A percentile compares a stretch with the other conserved stretches of the same genome.
Evolutionary conservation across 2,113 vertebrate genomes (phyloP).

Genomic region (Ivindomyrus marchei): DNA sequence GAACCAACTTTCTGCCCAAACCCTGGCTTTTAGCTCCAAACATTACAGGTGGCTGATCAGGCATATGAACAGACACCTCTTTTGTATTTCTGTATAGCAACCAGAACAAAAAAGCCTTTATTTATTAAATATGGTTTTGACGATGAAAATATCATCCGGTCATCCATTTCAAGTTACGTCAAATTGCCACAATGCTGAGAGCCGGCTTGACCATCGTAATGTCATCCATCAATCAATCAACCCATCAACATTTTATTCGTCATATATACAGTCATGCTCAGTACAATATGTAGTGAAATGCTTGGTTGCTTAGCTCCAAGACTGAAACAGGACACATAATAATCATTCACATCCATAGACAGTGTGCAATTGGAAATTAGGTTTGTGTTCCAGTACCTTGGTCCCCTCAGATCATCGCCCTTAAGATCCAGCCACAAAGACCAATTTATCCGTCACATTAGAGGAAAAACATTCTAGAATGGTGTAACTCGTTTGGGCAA

Average conservation of each 20-base stretch:
- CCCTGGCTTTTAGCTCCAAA: not conserved
- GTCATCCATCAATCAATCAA: not conserved
- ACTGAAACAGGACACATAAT: not conserved
- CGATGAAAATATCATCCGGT: not conserved
- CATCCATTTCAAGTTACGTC: not conserved
- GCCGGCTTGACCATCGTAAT: not conserved
- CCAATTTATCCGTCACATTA: not conserved
- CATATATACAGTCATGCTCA: not conserved
- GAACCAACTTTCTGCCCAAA: not conserved
- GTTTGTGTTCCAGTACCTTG: not conserved
- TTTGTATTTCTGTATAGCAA: not conserved
- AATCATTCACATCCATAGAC: not conserved
- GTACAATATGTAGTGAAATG: not conserved
- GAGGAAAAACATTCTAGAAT: not conserved
- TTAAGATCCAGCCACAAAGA: not conserved
- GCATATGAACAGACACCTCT: not conserved
- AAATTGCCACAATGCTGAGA: not conserved
- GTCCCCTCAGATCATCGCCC: not conserved
- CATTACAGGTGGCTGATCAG: not conserved
- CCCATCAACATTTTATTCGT: not conserved
- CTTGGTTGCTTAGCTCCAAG: not conserved
- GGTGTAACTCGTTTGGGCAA: not conserved
- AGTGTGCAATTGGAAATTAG: not conserved
- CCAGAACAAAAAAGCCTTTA: not conserved
- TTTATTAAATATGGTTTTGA: not conserved